Evolutionary conservation across 1,140 invertebrate species (phyloP), one percentile per base, ranked within the genome.

Genomic region (Drosophila sp.): DNA sequence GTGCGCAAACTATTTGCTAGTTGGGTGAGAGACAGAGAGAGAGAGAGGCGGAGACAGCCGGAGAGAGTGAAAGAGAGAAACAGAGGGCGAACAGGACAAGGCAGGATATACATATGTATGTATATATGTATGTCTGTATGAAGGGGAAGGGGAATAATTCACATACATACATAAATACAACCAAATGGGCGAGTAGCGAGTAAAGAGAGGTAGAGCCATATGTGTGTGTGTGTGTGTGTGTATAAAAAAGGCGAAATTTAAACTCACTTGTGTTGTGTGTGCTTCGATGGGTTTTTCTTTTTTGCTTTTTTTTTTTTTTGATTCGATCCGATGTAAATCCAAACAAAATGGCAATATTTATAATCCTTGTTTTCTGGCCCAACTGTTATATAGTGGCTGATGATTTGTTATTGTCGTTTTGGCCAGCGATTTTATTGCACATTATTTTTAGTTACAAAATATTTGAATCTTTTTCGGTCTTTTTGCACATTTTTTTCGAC

Each of bases 261-360:
- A 73, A 87, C 83, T 87, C 83, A 87, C 83, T 87, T 87, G 83
- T 89, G 72, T 25, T 89, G 72, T 50, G 76, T 89, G 84, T 69
- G 83, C 76, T 86, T 82, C 76, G 79, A 62, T 79, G 76, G 40
- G 38, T 71, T 68, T 68, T 80, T 50, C 8, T 63, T 67, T 35
- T 41, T 23, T 70, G 10, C 60, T 55, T 55, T 66, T 71, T 41
- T 10, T 67, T 57, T 67, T 38, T 76, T 23, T 55, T 44, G 54
- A 17, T 17, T 41, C 54, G n/a, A 41, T 57, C 61, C 29, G 63
- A 47, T 73, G 66, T 80, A 80, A 75, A 76, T 80, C 68, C 66
- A 67, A 80, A 81, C 27, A 68, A 75, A 75, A 75, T 63, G 73
- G 44, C 47, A 47, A 61, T 40, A 66, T 63, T n/a, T 50, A 27